phyloP scores from a whole-genome alignment of 2,113 vertebrate species.

The Platichthys flesus region DNA sequence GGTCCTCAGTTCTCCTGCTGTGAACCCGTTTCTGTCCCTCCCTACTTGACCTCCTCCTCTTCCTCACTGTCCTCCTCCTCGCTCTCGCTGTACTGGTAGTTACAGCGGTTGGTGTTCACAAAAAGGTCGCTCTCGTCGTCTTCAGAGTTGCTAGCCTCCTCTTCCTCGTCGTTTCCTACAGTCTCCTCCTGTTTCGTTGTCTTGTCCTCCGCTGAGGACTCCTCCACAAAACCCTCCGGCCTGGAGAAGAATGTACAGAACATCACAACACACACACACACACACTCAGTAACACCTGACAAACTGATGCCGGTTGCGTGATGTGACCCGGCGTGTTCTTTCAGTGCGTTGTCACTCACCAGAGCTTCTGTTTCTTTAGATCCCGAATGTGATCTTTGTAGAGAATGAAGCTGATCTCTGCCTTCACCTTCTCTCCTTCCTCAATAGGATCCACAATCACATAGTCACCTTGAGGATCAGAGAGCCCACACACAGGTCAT shows the following conservation, averaged over 20 bases:
- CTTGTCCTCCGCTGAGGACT: constrained; percentile 38
- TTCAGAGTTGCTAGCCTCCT: constrained; percentile 78
- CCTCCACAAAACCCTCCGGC: constrained; percentile 73
- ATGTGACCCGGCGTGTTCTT: background rate
- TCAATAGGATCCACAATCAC: constrained; percentile 93
- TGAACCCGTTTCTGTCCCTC: constrained; percentile 50
- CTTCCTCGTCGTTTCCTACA: constrained; percentile 37
- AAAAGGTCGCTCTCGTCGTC: constrained; percentile 89
- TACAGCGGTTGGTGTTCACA: constrained; percentile 89
- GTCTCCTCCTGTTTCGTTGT: constrained; percentile 18
- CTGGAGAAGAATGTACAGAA: constrained; percentile 39
- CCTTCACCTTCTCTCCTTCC: constrained; percentile 93
- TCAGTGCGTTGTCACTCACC: constrained; percentile 75
- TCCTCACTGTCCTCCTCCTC: constrained; percentile 86
- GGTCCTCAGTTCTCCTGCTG: constrained; percentile 12
- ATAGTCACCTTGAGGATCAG: constrained; percentile 83
- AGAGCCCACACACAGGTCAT: background rate
- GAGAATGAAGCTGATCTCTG: constrained; percentile 90
- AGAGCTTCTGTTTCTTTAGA: constrained; percentile 85
- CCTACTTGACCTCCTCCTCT: constrained; percentile 65
- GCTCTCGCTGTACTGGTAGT: constrained; percentile 86
- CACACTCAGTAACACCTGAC: background rate
- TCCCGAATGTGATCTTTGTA: constrained; percentile 89
- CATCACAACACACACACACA: background rate
- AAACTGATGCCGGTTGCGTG: background rate